These are phyloP conservation scores for Cactoblastis cactorum DNA, from an alignment of 2,888 invertebrate species.

Conservation along the genomic window DNA sequence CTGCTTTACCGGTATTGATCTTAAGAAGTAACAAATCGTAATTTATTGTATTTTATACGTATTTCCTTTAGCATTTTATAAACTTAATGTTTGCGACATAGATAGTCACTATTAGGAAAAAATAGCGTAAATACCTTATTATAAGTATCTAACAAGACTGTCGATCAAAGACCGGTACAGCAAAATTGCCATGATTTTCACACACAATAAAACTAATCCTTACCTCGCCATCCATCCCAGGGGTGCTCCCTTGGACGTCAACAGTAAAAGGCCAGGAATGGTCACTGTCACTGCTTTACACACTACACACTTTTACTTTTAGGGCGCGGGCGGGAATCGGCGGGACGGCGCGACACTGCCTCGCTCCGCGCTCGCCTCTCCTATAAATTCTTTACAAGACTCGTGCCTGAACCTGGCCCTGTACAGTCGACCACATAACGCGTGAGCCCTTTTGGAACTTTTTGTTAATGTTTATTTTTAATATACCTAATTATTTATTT, in stretches of 20 bases:
- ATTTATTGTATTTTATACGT: no score
- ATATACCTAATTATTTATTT: not conserved
- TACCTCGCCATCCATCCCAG: constrained; percentile 68
- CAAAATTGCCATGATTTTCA: constrained; percentile 20
- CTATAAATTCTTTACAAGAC: constrained; percentile 74
- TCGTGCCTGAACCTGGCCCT: constrained; percentile 68
- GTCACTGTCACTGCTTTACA: constrained; percentile 46
- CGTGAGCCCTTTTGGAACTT: constrained; percentile 39
- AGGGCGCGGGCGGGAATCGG: constrained; percentile 27
- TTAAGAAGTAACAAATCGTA: no score
- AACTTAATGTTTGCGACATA: no score
- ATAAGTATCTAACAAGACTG: not conserved
- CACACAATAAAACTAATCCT: constrained; percentile 12
- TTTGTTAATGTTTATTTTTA: not conserved
- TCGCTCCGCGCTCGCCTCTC: constrained; percentile 59
- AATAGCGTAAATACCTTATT: not conserved
- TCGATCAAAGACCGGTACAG: not conserved
- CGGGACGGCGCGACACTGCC: constrained; percentile 43
- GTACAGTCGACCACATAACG: constrained; percentile 54
- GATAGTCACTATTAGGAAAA: no score
- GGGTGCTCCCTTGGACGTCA: constrained; percentile 18
- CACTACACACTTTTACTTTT: constrained; percentile 58
- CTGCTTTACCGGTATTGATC: no score
- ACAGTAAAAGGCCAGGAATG: constrained; percentile 20
- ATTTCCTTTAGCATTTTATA: no score